Evolutionary conservation across 2,113 vertebrate species (phyloP), one percentile per base, ranked within the genome.

Genomic region (Seriola aureovittata): DNA sequence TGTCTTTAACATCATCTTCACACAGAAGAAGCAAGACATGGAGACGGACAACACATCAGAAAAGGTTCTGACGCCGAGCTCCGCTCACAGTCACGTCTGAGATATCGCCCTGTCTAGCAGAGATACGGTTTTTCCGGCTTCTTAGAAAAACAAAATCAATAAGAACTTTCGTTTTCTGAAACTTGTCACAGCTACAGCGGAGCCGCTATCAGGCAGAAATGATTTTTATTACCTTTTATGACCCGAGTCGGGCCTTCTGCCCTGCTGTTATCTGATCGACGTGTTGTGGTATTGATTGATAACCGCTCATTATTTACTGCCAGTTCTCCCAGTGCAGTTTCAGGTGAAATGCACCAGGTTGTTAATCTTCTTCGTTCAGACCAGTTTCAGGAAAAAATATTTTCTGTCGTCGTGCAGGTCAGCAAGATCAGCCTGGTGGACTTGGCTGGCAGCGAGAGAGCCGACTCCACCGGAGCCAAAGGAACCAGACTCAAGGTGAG

Each of bases 1-100:
- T 0, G 98, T 99, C 62, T 99, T 99, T 92, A 99, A 99, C 94
- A 99, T 99, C 91, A 99, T 99, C 91, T 99, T 99, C 95, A 99
- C 98, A 0, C 98, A 99, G 94, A 99, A 98, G 84, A 95, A 96
- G 48, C 95, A 97, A 0, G 98, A 99, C 0, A 95, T 95, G 0
- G 97, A 97, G 25, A 92, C 96, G 0, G 93, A 99, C 46, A 97
- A 97, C 93, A 97, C 96, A 16, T 97, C 96, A 0, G 98, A 99
- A 93, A 99, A 99, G 93, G 98, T 97, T 23, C 2, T 52, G 52
- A 62, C 44, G 48, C 5, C 1, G 52, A 21, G 14, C 17, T 58
- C 60, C 4, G 9, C 59, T 62, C 25, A 7, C 16, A 1, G 2
- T 67, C 19, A 8, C 3, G 16, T 32, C 4, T 78, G 14, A 29